Base-by-base conservation (phyloP, 2,888 invertebrate genomes). In the Drosophila setosimentum region DNA sequence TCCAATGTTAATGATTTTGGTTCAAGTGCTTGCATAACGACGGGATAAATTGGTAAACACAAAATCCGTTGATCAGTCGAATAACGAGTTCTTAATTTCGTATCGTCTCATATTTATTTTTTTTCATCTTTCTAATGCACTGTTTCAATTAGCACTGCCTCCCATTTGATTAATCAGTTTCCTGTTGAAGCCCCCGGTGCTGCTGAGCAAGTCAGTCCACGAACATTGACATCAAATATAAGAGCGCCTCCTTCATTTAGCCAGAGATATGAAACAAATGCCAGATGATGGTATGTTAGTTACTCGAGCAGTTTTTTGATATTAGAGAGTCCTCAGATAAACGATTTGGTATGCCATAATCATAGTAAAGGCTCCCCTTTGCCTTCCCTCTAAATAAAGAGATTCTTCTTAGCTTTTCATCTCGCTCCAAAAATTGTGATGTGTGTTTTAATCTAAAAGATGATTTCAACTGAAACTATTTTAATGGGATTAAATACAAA, bases 161-260 rank as follows among this genome's bases (percentile, higher is more conserved):
- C 18, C 66, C 18, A 21, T 29, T 73, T 50, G 60, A 35, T 2
- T 77, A 11, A 63, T 61, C 45, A 77, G 68, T 29, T 74, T 80
- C 16, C 63, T 80, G 7, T 18, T 80, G 10, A 80, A 80, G 54
- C 80, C 80, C 13, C n/a, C n/a, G n/a, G n/a, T n/a, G n/a, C n/a
- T n/a, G n/a, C n/a, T n/a, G n/a, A n/a, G n/a, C n/a, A n/a, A n/a
- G n/a, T n/a, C n/a, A n/a, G n/a, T n/a, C n/a, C n/a, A n/a, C n/a
- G n/a, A n/a, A n/a, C n/a, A n/a, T n/a, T n/a, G n/a, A n/a, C n/a
- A n/a, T n/a, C n/a, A n/a, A n/a, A n/a, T n/a, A n/a, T n/a, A n/a
- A n/a, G n/a, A n/a, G n/a, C n/a, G n/a, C n/a, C n/a, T n/a, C n/a
- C n/a, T n/a, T n/a, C n/a, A n/a, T n/a, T n/a, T n/a, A n/a, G n/a